Conservation (phyloP, 2,888 invertebrate species). For the Rhodophaea formosa region DNA sequence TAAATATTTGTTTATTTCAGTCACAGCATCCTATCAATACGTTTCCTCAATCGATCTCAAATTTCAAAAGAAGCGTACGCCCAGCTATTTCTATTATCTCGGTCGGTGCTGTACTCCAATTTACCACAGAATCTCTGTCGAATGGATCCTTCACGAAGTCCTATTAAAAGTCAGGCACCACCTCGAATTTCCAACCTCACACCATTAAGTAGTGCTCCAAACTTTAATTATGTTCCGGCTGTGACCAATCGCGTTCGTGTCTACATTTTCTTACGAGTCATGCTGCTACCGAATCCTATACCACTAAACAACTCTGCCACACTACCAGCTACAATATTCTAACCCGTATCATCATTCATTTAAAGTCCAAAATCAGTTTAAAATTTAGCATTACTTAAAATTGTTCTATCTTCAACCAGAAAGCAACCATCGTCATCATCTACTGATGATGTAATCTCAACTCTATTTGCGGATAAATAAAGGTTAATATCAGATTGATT, state of each 20-base stretch:
- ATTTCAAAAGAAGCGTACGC: conserved; percentile 25
- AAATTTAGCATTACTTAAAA: conserved; percentile 9
- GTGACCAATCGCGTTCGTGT: conserved; percentile 81
- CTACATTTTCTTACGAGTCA: conserved; percentile 77
- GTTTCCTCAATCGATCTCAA: not conserved
- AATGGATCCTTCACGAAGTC: conserved; percentile 72
- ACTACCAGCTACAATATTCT: conserved; percentile 32
- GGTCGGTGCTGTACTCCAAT: conserved; percentile 47
- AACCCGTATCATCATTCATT: conserved; percentile 45
- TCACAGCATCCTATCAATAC: not conserved
- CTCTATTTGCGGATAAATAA: conserved; percentile 55
- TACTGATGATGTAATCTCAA: conserved; percentile 56
- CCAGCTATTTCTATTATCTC: conserved; percentile 33
- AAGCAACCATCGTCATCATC: conserved; percentile 49
- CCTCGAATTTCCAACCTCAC: conserved; percentile 74
- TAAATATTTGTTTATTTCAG: not conserved
- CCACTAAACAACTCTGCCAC: conserved; percentile 35
- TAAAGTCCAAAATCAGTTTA: conserved; percentile 47
- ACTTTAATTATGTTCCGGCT: conserved; percentile 80
- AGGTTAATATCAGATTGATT: conserved; percentile 50
- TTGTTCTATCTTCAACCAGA: conserved; percentile 42
- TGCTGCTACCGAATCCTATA: conserved; percentile 78
- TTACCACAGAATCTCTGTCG: conserved; percentile 68
- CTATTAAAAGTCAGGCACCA: conserved; percentile 78
- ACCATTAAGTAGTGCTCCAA: conserved; percentile 78